Base-by-base conservation (phyloP, 2,797 vertebrate genomes). In the Melanotaenia parkinsoni region DNA sequence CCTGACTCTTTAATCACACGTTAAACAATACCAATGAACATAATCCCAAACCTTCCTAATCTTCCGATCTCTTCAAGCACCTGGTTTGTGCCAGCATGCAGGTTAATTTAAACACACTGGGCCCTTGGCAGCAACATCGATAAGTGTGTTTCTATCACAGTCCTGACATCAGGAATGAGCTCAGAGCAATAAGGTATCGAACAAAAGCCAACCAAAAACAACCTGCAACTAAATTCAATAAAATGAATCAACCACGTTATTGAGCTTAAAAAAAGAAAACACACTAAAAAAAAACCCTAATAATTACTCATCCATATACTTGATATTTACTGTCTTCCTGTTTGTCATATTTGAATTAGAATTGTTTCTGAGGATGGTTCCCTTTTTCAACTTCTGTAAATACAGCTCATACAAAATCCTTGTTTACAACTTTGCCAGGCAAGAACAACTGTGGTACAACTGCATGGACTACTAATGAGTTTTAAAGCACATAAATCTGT, bases 401-500 rank as follows among this genome's bases (percentile, higher is more conserved):
- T 13, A 26, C 20, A 56, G 11, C n/a, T 45, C 11, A 40, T 45
- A 24, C 43, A 57, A 53, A 56, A 3, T 43, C 16, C 62, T 66
- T 81, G 78, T 84, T 80, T 77, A 58, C 63, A 33, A 60, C 61
- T 37, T 28, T 40, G 8, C 62, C 50, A 71, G n/a, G 16, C 40
- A 38, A 76, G 26, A 58, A 38, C 64, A 43, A 59, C 24, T 38
- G 54, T 58, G 73, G 61, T 32, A 58, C 16, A 59, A 57, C 79
- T 76, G 63, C 81, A 76, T 57, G 74, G 89, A 89, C 87, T 93
- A 89, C 88, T 61, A 89, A 92, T 90, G 77, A 89, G 89, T 82
- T 74, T 72, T 73, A 61, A 76, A 79, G 83, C 54, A 60, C 88
- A 90, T 91, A 91, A 92, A 93, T 93, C 88, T 89, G 87, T 81